Percentiles rank a stretch among this genome's conserved stretches.
Evolutionary conservation across 92 coral and sea anemone species (phyloP).

Genomic region (Epizoanthus ramosus): DNA sequence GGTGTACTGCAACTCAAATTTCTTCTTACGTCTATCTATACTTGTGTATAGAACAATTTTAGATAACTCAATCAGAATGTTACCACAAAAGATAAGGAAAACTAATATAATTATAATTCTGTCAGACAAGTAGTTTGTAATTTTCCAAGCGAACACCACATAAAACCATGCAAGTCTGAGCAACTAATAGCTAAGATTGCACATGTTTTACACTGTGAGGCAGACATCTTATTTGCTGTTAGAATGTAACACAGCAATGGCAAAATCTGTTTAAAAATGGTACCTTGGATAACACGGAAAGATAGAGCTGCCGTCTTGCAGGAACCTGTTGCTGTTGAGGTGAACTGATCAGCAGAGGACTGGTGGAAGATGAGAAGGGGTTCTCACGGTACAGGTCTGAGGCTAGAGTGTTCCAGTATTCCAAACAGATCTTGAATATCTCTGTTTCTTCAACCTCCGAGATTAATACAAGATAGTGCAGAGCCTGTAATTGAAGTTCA

Average conservation of each 20-base stretch:
- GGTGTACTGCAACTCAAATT: too few relatives aligned
- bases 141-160: too few relatives aligned
- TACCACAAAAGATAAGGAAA: too few relatives aligned
- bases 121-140: too few relatives aligned
- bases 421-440: constrained; percentile 96
- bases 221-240: neutral
- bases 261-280: neutral
- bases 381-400: constrained; percentile 96
- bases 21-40: too few relatives aligned
- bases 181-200: too few relatives aligned
- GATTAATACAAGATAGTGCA: constrained; percentile 94
- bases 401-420: constrained; percentile 94
- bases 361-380: constrained; percentile 93
- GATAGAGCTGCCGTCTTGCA: constrained; percentile 91
- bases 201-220: too few relatives aligned
- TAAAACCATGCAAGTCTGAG: too few relatives aligned
- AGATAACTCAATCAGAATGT: too few relatives aligned
- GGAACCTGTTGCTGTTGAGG: constrained; percentile 90
- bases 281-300: constrained; percentile 94
- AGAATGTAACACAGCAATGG: neutral
- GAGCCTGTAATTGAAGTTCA: constrained; percentile 66
- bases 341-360: constrained; percentile 87
- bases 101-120: too few relatives aligned
- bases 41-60: too few relatives aligned
- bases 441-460: constrained; percentile 99